Conservation (phyloP, 2,797 vertebrate genomes). For the Halcyon leucocephala region DNA sequence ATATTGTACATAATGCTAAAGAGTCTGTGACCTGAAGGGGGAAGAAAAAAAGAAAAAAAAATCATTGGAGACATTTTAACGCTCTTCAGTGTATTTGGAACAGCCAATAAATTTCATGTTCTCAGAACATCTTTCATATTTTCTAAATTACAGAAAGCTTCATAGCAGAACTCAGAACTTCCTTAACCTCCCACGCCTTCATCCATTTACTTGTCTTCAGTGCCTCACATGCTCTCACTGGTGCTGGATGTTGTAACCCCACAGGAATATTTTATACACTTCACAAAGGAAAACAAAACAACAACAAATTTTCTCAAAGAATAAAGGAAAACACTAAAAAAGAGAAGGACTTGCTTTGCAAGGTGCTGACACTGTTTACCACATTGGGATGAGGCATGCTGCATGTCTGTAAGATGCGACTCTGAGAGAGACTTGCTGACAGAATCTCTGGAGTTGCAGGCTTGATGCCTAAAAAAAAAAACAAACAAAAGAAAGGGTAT, state of each 20-base stretch:
- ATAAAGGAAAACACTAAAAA: neutral
- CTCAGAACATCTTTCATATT: neutral
- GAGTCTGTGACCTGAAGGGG: neutral
- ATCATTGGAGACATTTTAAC: neutral
- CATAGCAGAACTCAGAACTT: neutral
- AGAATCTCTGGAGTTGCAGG: conserved; percentile 86
- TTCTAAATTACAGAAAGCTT: neutral
- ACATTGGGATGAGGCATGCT: conserved; percentile 84
- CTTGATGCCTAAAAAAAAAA: conserved; percentile 60
- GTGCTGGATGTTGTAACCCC: rapidly evolving
- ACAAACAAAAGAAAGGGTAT: neutral
- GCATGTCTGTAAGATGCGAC: conserved; percentile 86
- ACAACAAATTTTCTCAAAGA: neutral
- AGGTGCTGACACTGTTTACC: conserved; percentile 83
- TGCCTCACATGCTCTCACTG: rapidly evolving
- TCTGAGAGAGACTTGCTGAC: conserved; percentile 90
- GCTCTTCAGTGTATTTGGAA: neutral
- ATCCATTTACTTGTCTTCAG: neutral
- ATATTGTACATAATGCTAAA: neutral
- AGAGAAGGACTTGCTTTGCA: conserved; percentile 80
- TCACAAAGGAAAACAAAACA: neutral
- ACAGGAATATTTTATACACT: neutral
- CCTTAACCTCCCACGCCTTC: neutral
- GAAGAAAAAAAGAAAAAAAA: too few relatives aligned
- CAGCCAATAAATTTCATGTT: neutral